phyloP scores from a whole-genome alignment of 64 coral and sea anemone genomes.

The Actinia equina region DNA sequence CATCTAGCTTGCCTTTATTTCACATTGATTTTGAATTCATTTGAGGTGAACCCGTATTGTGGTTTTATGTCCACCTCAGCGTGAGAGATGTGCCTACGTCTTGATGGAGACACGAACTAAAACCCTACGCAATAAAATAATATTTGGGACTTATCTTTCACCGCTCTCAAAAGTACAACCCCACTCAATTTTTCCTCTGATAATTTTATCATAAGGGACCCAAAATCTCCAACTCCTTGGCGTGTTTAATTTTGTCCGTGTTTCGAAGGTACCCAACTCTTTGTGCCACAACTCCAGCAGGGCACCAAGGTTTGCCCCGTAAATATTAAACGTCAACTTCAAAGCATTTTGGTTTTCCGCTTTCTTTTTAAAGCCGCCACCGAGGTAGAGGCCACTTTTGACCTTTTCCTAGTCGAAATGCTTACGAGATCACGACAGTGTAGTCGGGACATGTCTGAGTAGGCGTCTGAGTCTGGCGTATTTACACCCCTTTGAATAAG shows the following conservation, averaged over 20 bases:
- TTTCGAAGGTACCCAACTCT: background rate
- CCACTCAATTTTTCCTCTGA: background rate
- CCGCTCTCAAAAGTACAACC: slow-evolving; percentile 15
- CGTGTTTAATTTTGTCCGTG: background rate
- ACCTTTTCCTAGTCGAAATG: slow-evolving; percentile 2
- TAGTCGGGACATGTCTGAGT: slow-evolving; percentile 26
- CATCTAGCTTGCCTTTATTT: slow-evolving; percentile 2
- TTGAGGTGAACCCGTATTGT: slow-evolving; percentile 22
- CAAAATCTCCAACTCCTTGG: background rate
- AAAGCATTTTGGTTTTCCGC: background rate
- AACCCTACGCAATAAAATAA: background rate
- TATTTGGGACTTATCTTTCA: slow-evolving; percentile 13
- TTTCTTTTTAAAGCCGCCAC: slow-evolving; percentile 11
- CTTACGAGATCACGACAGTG: slow-evolving; percentile 2
- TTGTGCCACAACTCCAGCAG: slow-evolving; percentile 1
- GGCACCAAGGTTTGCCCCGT: background rate
- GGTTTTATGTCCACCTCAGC: slow-evolving; percentile 13
- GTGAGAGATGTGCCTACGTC: background rate
- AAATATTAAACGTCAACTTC: slow-evolving; percentile 13
- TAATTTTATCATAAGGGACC: background rate
- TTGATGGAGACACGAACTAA: slow-evolving; percentile 3
- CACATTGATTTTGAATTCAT: slow-evolving; percentile 17
- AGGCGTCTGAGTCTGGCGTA: background rate
- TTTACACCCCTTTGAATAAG: background rate
- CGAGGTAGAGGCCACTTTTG: background rate